Percentiles rank a stretch among this genome's conserved stretches.
phyloP scores from a whole-genome alignment of 2,888 invertebrate genomes.

The Chrysotoxum bicinctum region DNA sequence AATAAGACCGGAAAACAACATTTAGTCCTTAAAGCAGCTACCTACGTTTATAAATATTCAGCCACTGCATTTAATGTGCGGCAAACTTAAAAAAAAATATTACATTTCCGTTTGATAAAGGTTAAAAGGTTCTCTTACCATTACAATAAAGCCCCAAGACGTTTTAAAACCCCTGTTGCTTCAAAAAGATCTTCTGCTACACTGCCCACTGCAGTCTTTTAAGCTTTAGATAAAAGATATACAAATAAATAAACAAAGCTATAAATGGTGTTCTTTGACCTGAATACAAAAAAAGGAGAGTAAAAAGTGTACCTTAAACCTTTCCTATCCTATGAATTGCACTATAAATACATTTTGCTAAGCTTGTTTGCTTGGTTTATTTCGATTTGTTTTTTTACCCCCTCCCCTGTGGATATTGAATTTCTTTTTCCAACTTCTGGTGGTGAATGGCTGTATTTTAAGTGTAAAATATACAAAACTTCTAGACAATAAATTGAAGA shows the following conservation, averaged over 20 bases:
- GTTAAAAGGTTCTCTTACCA: neutral
- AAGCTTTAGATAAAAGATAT: neutral
- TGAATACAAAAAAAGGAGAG: slow-evolving; percentile 33
- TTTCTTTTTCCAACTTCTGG: neutral
- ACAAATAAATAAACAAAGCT: slow-evolving; percentile 22
- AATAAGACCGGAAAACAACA: slow-evolving; percentile 4
- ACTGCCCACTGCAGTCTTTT: neutral
- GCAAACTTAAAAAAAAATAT: neutral
- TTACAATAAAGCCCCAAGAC: neutral
- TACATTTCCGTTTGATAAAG: slow-evolving; percentile 1
- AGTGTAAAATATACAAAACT: slow-evolving; percentile 31
- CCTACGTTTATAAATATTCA: neutral
- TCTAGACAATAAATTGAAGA: slow-evolving; percentile 46
- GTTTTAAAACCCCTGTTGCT: neutral
- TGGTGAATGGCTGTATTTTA: slow-evolving; percentile 4
- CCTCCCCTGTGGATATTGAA: neutral
- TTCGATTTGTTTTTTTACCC: neutral
- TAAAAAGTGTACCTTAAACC: neutral
- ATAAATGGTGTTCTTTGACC: slow-evolving; percentile 51
- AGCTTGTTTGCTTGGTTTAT: neutral
- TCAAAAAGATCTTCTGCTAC: neutral
- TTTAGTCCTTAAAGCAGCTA: neutral
- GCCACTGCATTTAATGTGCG: neutral
- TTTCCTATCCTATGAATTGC: slow-evolving; percentile 30
- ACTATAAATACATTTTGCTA: slow-evolving; percentile 40